phyloP scores from a whole-genome alignment of 1,140 invertebrate species.

The Grapholita molesta region DNA sequence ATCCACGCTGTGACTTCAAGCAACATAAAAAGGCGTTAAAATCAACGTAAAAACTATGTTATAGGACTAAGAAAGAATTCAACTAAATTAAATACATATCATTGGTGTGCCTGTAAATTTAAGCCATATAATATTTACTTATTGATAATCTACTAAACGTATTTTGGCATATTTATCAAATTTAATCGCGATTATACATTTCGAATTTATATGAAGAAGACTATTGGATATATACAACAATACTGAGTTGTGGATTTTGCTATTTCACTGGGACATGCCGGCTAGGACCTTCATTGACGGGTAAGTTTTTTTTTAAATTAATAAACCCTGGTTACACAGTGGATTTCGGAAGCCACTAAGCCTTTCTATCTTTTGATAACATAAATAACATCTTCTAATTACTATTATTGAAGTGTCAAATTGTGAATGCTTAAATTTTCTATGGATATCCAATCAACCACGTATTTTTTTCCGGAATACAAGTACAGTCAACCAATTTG shows the following conservation, averaged over 20 bases:
- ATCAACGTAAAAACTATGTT: background rate
- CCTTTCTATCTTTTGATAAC: no score
- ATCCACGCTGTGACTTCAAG: background rate
- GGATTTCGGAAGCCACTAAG: no score
- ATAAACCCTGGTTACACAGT: background rate
- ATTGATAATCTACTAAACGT: constrained; percentile 21
- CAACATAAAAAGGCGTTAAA: constrained; percentile 18
- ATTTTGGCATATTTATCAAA: constrained; percentile 7
- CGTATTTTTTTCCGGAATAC: no score
- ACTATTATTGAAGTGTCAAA: no score
- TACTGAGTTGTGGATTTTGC: background rate
- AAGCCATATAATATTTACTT: constrained; percentile 51
- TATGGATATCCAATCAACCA: no score
- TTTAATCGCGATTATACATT: constrained; percentile 9
- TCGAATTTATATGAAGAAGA: constrained; percentile 6
- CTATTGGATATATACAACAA: constrained; percentile 4
- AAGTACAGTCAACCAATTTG: no score
- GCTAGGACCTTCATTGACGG: background rate
- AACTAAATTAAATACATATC: constrained; percentile 66
- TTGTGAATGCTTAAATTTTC: no score
- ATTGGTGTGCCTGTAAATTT: constrained; percentile 64
- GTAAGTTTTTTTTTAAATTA: background rate
- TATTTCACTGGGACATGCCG: background rate
- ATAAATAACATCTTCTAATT: no score
- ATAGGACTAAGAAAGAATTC: constrained; percentile 34